Percentiles rank a stretch among this genome's conserved stretches.
Evolutionary conservation across 2,888 invertebrate species (phyloP).

Genomic region (Lamellibrachia columna): DNA sequence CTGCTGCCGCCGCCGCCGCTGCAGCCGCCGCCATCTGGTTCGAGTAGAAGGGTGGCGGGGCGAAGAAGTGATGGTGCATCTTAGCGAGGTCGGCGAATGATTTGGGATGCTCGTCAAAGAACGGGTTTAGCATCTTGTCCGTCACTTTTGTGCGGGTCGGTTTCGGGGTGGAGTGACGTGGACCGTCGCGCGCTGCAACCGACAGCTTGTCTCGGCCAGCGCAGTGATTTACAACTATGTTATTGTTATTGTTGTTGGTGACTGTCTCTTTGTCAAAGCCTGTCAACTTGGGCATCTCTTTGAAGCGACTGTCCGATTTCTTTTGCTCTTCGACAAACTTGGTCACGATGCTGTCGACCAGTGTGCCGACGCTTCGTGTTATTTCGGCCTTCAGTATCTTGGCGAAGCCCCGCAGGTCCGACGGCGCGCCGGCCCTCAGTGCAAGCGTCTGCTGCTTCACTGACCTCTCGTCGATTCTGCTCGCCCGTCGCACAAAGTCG

Average conservation of each 20-base stretch:
- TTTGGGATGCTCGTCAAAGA: conserved; percentile 36
- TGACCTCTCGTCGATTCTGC: neutral
- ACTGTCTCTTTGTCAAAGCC: neutral
- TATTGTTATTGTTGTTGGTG: neutral
- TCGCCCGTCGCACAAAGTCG: conserved; percentile 3
- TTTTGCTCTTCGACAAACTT: conserved; percentile 68
- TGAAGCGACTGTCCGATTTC: conserved; percentile 23
- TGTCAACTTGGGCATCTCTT: conserved; percentile 14
- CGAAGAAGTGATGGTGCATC: conserved; percentile 64
- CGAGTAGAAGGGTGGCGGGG: conserved; percentile 73
- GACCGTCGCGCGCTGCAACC: neutral
- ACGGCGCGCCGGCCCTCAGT: conserved; percentile 28
- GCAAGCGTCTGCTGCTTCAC: conserved; percentile 30
- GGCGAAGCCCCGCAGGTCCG: conserved; percentile 87
- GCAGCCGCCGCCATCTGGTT: conserved; percentile 47
- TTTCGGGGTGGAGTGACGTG: conserved; percentile 18
- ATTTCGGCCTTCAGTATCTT: conserved; percentile 91
- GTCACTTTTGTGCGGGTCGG: conserved; percentile 37
- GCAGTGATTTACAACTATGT: neutral
- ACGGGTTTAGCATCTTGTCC: conserved; percentile 39
- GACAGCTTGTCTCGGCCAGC: neutral
- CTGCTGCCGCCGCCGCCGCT: conserved; percentile 45
- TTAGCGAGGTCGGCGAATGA: conserved; percentile 48
- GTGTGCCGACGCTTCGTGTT: conserved; percentile 81
- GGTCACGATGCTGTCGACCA: conserved; percentile 88